These are phyloP conservation scores for Lithobates pipiens DNA, from an alignment of 2,797 vertebrate species.

Conservation along the genomic window DNA sequence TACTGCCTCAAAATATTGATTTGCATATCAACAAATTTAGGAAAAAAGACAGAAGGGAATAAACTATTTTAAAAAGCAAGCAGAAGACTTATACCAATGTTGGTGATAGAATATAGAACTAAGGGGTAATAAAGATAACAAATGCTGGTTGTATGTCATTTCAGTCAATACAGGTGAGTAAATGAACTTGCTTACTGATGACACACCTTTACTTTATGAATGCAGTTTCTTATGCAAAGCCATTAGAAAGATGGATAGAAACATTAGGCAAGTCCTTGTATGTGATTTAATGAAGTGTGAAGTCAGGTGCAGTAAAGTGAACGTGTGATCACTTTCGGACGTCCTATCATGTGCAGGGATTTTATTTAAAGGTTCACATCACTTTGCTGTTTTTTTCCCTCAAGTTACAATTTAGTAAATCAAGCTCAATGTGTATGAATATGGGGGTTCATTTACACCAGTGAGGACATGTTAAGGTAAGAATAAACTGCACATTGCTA, in stretches of 20 bases:
- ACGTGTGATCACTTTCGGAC: not conserved
- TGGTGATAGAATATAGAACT: conserved; percentile 7
- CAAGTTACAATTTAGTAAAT: too few species aligned
- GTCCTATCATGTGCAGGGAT: too few species aligned
- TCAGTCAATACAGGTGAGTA: conserved; percentile 11
- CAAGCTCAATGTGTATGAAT: too few species aligned
- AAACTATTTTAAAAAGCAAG: conserved; percentile 17
- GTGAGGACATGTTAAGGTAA: too few species aligned
- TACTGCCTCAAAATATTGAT: not conserved
- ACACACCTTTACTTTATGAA: conserved; percentile 25
- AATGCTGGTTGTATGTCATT: conserved; percentile 19
- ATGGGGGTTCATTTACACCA: too few species aligned
- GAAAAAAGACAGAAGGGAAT: conserved; percentile 4
- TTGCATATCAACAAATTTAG: conserved; percentile 16
- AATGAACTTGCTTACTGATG: conserved; percentile 4
- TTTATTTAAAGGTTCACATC: not conserved
- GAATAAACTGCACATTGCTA: too few species aligned
- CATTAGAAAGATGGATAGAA: conserved; percentile 21
- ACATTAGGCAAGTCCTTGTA: not conserved
- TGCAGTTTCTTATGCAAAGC: conserved; percentile 7
- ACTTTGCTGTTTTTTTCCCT: too few species aligned
- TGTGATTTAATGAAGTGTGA: not conserved
- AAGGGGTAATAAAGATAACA: conserved; percentile 34
- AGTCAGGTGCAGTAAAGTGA: not conserved
- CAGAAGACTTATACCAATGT: not conserved